phyloP scores from a whole-genome alignment of 2,888 invertebrate species.

The Apotomis betuletana region DNA sequence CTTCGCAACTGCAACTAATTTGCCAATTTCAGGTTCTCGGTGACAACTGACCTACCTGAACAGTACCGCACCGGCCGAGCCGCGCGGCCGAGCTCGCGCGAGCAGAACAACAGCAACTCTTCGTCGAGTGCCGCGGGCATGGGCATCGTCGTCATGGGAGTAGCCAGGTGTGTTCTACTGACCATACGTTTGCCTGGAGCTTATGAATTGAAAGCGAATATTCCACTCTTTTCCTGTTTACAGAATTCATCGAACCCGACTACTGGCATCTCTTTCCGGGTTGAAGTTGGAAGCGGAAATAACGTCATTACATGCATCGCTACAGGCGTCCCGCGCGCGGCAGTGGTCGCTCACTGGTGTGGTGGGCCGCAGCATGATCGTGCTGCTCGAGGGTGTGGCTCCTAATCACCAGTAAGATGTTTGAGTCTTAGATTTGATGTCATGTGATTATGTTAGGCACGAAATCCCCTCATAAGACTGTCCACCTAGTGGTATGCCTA shows the following conservation, averaged over 20 bases:
- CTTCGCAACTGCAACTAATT: too few relatives aligned
- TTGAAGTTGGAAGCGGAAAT: slow-evolving; percentile 97
- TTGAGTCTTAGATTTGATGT: too few relatives aligned
- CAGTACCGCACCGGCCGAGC: slow-evolving; percentile 80
- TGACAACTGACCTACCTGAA: slow-evolving; percentile 88
- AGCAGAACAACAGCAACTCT: slow-evolving; percentile 72
- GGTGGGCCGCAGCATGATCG: slow-evolving; percentile 95
- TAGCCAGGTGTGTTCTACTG: slow-evolving; percentile 69
- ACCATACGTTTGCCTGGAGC: background rate
- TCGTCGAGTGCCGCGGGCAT: slow-evolving; percentile 85
- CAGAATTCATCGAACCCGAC: slow-evolving; percentile 92
- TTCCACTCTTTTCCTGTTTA: slow-evolving; percentile 64
- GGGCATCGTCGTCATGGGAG: slow-evolving; percentile 92
- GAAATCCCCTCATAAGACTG: too few relatives aligned
- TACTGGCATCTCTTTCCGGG: slow-evolving; percentile 95
- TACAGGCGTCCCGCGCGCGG: slow-evolving; percentile 94
- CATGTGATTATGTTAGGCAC: too few relatives aligned
- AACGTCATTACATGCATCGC: slow-evolving; percentile 94
- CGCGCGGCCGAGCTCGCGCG: slow-evolving; percentile 67
- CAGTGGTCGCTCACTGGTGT: slow-evolving; percentile 94
- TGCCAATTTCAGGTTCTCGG: slow-evolving; percentile 82
- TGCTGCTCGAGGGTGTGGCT: slow-evolving; percentile 94
- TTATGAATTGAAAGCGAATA: too few relatives aligned
- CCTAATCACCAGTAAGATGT: slow-evolving; percentile 92
- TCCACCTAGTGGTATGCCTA: too few relatives aligned